Evolutionary conservation across 2,888 invertebrate species (phyloP).

Genomic region (Drosophila lutescens): DNA sequence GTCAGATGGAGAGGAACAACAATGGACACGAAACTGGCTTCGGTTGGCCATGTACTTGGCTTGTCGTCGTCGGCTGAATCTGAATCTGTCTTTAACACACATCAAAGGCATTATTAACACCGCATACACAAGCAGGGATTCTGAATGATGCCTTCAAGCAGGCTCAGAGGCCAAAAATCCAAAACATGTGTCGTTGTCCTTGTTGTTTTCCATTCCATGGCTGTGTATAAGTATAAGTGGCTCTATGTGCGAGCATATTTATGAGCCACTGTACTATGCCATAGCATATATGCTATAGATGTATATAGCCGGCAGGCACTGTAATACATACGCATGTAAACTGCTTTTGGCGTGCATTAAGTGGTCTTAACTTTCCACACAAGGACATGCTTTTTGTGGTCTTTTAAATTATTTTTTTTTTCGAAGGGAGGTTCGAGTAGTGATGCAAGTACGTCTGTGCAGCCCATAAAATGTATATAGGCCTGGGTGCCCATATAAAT

Average conservation of each 20-base stretch:
- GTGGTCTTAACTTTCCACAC: conserved; percentile 78
- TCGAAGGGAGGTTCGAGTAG: neutral
- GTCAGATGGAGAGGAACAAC: conserved; percentile 25
- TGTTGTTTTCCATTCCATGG: conserved; percentile 13
- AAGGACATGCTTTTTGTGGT: conserved; percentile 79
- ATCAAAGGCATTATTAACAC: conserved; percentile 79
- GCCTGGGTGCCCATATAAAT: conserved; percentile 48
- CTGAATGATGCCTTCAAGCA: conserved; percentile 71
- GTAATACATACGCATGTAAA: conserved; percentile 47
- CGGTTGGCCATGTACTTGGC: conserved; percentile 40
- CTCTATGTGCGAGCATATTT: conserved; percentile 54
- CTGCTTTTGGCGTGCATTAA: conserved; percentile 80
- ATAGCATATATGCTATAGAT: neutral
- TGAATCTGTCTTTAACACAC: conserved; percentile 78
- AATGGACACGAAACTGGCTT: conserved; percentile 30
- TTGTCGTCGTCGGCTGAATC: conserved; percentile 57
- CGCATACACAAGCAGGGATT: conserved; percentile 59
- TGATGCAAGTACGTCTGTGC: conserved; percentile 49
- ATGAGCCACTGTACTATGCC: conserved; percentile 42
- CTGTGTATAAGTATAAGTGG: conserved; percentile 18
- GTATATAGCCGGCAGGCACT: conserved; percentile 16
- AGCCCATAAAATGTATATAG: conserved; percentile 62
- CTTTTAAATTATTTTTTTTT: conserved; percentile 64
- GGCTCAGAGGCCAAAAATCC: conserved; percentile 63
- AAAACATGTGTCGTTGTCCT: conserved; percentile 75